Base-by-base conservation (phyloP, 1,140 invertebrate species). In the Bombus pyrosoma region DNA sequence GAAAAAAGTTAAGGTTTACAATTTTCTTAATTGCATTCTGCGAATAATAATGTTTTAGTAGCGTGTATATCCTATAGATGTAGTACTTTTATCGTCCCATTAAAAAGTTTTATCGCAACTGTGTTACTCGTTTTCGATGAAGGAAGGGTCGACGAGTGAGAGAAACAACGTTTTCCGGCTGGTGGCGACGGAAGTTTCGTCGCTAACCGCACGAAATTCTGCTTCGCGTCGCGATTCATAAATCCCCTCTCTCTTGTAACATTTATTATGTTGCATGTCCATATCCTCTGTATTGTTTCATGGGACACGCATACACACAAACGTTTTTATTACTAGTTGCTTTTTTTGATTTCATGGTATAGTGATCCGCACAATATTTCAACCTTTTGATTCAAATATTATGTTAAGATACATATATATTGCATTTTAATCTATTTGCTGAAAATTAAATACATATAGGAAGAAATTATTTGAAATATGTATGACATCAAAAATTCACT, bases 171-270 rank as follows among this genome's bases (percentile, higher is more conserved):
- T 64, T 73, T 74, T 43, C 53, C 80, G 69, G 32, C 22, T n/a
- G 34, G 18, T 71, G 71, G 15, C 69, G 32, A 64, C 80, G 80
- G 69, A 82, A 82, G 71, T 82, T 82, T 82, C 80, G 57, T 34
- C 57, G 80, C 53, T 74, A 74, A 74, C 80, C 69, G 10, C 71
- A 64, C 39, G 41, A 82, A 82, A 82, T 74, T 82, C 71, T 74
- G 80, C 25, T 74, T 37, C 71, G 25, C 22, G 39, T 82, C 80
- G 71, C 80, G n/a, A 82, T 73, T 74, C 80, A 74, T 82, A 82
- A 74, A 73, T 74, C 80, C 53, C 74, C 6, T 53, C 47, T 53
- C 47, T 25, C 22, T 62, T n/a, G 32, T 71, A 62, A 64, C 39
- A 82, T 82, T 74, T 74, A 74, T 82, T 74, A 74, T 64, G 41